These are phyloP conservation scores for Drosophila fulvimacula DNA, from an alignment of 2,888 invertebrate species.

Conservation along the genomic window DNA sequence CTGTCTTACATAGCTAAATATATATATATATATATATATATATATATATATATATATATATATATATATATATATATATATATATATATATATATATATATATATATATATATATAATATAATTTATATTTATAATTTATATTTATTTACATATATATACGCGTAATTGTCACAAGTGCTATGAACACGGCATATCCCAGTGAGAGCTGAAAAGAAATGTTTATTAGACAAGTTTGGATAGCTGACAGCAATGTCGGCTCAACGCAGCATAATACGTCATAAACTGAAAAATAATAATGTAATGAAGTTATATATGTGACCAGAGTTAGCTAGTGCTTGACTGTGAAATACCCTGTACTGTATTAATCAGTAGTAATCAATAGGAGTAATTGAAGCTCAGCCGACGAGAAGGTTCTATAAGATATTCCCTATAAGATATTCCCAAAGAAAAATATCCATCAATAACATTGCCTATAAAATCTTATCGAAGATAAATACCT, in stretches of 20 bases:
- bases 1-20: not conserved
- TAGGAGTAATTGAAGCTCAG: no score
- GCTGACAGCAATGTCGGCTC: conserved; percentile 26
- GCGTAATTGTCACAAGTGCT: conserved; percentile 40
- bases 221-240: conserved; percentile 64
- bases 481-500: no score
- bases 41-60: no score
- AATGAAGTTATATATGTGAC: conserved; percentile 10
- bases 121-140: no score
- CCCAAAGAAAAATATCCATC: no score
- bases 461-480: no score
- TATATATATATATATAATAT: not conserved
- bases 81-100: not conserved
- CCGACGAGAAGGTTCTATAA: no score
- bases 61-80: not conserved
- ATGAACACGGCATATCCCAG: conserved; percentile 22
- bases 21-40: conserved; percentile 1
- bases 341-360: not conserved
- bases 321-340: not conserved
- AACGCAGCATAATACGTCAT: conserved; percentile 49
- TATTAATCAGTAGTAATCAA: no score
- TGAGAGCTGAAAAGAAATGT: conserved; percentile 51
- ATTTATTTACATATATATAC: not conserved
- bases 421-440: no score
- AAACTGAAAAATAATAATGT: conserved; percentile 29